Base-by-base conservation (phyloP, 2,113 vertebrate genomes). In the Felis chaus region DNA sequence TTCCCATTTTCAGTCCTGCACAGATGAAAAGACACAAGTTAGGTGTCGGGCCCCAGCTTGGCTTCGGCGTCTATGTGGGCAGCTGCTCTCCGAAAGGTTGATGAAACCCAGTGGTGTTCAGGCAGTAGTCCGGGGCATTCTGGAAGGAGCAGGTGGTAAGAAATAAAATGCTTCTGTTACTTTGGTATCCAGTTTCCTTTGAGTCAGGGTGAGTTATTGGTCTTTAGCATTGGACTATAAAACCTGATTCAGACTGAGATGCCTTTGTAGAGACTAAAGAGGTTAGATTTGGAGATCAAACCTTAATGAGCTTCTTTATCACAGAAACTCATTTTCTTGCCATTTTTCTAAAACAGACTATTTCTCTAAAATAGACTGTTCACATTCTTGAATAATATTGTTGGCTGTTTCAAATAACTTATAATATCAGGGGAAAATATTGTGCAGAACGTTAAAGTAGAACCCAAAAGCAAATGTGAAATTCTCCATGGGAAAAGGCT, bases 1-100 rank as follows among this genome's bases (percentile, higher is more conserved):
- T 86, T 48, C 14, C 2, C 5, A 84, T 89, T 83, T 61, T 78
- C 23, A 98, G 98, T 78, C 93, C 12, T 45, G 57, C 66, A 41
- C 89, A 33, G 96, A 89, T 68, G 39, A 25, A 57, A 98, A 97
- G 78, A 97, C 97, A 80, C 94, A 82, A 1, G 69, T 79, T 31
- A 96, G 98, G 21, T 73, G 85, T 29, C 98, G 71, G 29, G 98
- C 99, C 63, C 99, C 99, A 0, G 93, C 97, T 0, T 99, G 99
- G 99, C 99, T 99, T 76, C 99, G 99, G 74, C 98, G 98, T n/a
- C 99, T 99, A 0, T 99, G 99, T 19, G 99, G 99, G 21, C 99
- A 99, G 97, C 98, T 99, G 95, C 99, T 99, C 53, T 99, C 99
- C 0, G 99, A 99, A 97, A 98, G 99, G 92, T 98, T 99, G 78